Base-by-base conservation (phyloP, 2,888 invertebrate genomes). In the Panzeria rudis region DNA sequence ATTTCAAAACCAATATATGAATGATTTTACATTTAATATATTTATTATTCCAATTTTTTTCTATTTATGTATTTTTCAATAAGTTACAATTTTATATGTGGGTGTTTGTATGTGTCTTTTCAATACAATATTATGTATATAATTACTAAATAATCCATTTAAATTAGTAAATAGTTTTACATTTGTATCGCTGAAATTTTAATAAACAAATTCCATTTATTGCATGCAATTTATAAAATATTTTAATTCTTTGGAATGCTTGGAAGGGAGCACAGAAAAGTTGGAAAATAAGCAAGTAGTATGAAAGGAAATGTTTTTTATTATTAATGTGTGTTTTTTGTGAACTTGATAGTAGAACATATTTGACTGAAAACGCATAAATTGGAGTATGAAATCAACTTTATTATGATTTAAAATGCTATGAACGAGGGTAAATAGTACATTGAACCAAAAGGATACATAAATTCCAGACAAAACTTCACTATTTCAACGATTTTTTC, bases 61-160 rank as follows among this genome's bases (percentile, higher is more conserved):
- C n/a, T n/a, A n/a, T n/a, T 75, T 83, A 75, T 75, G 75, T 56
- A 69, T 56, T 59, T 64, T 79, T 35, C 23, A 71, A 75, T 73
- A 79, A 64, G 78, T 75, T 83, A 75, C 79, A 75, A 64, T 79
- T 73, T 72, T 64, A 44, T 50, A 38, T 17, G 32, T 62, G 50
- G 61, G 23, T 41, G n/a, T 44, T 1, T 50, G 9, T 32, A 23
- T n/a, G 20, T 35, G 8, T 35, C 47, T 29, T 47, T 11, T 41
- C 61, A 29, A 47, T 72, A 15, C 23, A 64, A 80, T 47, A 78
- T 41, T 61, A 47, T 44, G 13, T 56, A 20, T 25, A 41, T 79
- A 81, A 59, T 50, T 20, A 41, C 29, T 41, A 41, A 73, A 73
- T 69, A 69, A 59, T 41, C 3, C 1, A 25, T 61, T 64, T 15